Evolutionary conservation across 2,888 invertebrate species (phyloP).

Genomic region (Cryptus viduatorius): DNA sequence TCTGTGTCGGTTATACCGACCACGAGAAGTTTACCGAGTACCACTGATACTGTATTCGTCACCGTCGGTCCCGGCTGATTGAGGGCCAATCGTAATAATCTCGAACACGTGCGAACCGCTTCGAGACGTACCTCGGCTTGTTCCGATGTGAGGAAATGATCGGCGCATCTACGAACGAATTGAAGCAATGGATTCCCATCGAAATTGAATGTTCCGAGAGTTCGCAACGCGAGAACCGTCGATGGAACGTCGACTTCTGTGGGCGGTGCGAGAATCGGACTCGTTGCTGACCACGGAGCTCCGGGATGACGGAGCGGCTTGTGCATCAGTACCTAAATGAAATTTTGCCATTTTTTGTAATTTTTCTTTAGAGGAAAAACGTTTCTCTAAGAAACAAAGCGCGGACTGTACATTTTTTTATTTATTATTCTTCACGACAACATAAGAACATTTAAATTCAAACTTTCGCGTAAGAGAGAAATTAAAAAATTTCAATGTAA

Average conservation of each 20-base stretch:
- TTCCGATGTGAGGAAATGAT: conserved; percentile 95
- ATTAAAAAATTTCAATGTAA: no score
- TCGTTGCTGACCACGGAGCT: conserved; percentile 87
- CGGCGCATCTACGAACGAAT: conserved; percentile 96
- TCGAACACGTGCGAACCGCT: conserved; percentile 97
- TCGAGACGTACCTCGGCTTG: conserved; percentile 96
- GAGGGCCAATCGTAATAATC: conserved; percentile 94
- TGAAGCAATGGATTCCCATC: conserved; percentile 96
- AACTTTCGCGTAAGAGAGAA: no score
- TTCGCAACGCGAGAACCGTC: conserved; percentile 96
- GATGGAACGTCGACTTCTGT: conserved; percentile 91
- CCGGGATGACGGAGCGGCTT: conserved; percentile 94
- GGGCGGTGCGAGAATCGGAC: conserved; percentile 86
- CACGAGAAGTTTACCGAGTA: conserved; percentile 94
- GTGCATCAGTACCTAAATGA: conserved; percentile 89
- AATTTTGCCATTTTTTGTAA: no score
- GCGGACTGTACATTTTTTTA: no score
- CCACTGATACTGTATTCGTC: conserved; percentile 95
- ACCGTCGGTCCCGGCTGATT: conserved; percentile 93
- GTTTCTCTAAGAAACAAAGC: no score
- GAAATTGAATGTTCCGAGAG: conserved; percentile 96
- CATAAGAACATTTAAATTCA: no score
- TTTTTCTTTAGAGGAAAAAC: no score
- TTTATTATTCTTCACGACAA: no score
- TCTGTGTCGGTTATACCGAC: conserved; percentile 98